Base-by-base conservation (phyloP, 1,140 invertebrate genomes). In the Dermatophagoides farinae region DNA sequence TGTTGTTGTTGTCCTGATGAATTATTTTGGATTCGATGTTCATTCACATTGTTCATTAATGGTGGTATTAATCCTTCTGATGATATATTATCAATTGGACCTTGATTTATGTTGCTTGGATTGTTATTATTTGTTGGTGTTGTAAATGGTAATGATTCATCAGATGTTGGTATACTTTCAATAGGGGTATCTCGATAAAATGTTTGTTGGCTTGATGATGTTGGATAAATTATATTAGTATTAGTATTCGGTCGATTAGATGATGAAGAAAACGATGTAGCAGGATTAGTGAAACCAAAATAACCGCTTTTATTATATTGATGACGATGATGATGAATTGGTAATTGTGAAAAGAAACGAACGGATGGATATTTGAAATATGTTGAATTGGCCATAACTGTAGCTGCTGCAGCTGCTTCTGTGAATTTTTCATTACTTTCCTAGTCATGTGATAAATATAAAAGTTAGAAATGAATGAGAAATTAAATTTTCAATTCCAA, bases 361-460 rank as follows among this genome's bases (percentile, higher is more conserved):
- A 58, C 57, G 20, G 57, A 58, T 38, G 57, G 57, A 23, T 58
- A 58, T 38, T 58, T 58, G 4, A 58, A n/a, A 22, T 58, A 58
- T 2, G 57, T 58, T 18, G 18, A 20, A 31, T 31, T 31, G 31
- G 31, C 31, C 31, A 31, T 31, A 31, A 31, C 31, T 31, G 31
- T 31, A 31, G 20, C 47, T 49, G 52, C 39, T 54, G 16, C 10
- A 31, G 18, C 44, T 5, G 37, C 37, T 58, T 31, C 44, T 50
- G 12, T 58, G 5, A 37, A 55, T 38, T 49, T 58, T 11, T 31
- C 40, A 11, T 46, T 58, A 47, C 57, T 51, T 12, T 25, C 57
- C 10, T 18, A 23, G 9, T 6, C 6, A 10, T 5, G 38, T 40
- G 12, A 4, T 55, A 40, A 55, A 12, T 55, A 55, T 4, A 4